Base-by-base conservation (phyloP, 1,140 invertebrate species). In the Drosophila burlai region DNA sequence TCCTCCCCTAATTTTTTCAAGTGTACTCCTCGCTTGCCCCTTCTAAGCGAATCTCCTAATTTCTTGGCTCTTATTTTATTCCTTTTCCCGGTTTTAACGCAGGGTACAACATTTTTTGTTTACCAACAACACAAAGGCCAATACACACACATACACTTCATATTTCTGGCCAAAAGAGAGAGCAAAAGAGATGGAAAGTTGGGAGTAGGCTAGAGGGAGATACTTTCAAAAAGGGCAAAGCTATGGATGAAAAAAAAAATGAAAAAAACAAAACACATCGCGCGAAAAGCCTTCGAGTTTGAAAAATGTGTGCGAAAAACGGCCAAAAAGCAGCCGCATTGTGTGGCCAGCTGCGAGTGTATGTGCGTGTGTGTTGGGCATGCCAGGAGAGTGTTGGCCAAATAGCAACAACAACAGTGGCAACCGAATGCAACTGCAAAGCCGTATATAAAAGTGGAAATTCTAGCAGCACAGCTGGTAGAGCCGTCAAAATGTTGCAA, bases 221-320 rank as follows among this genome's bases (percentile, higher is more conserved):
- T 55, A 24, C 15, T 38, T 38, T 15, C 10, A 9, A 38, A 45
- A 58, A 34, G 10, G 34, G 34, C 9, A 34, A 34, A 11, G 10
- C 34, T 9, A 11, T 4, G 11, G 34, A 10, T 11, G 46, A 54
- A 69, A 58, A 57, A n/a, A 16, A 1, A 46, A 26, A 2, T 1
- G 18, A 5, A 7, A 73, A 72, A 73, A 73, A 7, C 7, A 6
- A 55, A 55, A 54, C 67, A 21, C 52, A 43, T 18, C 55, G 55
- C 68, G 54, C 34, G 68, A 58, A 74, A 61, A 52, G 24, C 67
- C 71, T 74, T 73, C 55, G 34, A 74, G 68, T 74, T 74, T 74
- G 38, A 52, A 61, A 73, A 72, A 73, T 73, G 54, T 73, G 67
- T 73, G 69, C 68, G 67, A 73, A 73, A 73, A 73, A 73, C 69